A percentile compares a stretch with the other conserved stretches of the same genome.
phyloP scores from a whole-genome alignment of 1,140 invertebrate species.

The Popillia japonica region DNA sequence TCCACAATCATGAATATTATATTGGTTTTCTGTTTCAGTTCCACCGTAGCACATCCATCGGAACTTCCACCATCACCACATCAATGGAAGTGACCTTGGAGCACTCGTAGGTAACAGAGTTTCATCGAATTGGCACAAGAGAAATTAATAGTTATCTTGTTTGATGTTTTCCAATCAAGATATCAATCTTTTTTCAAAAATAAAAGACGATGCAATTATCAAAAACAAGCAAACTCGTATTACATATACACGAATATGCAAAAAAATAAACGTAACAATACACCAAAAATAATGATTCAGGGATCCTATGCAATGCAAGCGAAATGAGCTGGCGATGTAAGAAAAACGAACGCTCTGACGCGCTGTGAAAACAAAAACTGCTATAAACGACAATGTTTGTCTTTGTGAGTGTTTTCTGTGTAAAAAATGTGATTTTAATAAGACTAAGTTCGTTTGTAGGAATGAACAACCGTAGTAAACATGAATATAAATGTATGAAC shows the following conservation, averaged over 20 bases:
- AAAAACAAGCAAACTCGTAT: background rate
- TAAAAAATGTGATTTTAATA: constrained; percentile 31
- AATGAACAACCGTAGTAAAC: constrained; percentile 41
- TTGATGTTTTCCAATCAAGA: constrained; percentile 40
- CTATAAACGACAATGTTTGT: constrained; percentile 8
- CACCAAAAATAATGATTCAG: constrained; percentile 59
- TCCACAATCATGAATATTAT: background rate
- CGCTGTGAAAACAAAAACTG: constrained; percentile 46
- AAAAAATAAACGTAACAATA: constrained; percentile 45
- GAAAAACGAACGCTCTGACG: constrained; percentile 46
- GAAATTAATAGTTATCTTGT: constrained; percentile 41
- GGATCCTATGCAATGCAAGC: constrained; percentile 57
- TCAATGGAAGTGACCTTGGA: constrained; percentile 88
- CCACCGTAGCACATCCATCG: constrained; percentile 95
- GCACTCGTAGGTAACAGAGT: constrained; percentile 52
- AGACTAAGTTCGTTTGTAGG: background rate
- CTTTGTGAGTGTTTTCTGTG: constrained; percentile 31
- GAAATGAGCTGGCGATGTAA: constrained; percentile 42
- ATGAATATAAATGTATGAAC: constrained; percentile 37
- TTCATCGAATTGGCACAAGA: constrained; percentile 40
- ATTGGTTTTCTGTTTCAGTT: constrained; percentile 72
- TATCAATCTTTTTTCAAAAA: background rate
- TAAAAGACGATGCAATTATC: background rate
- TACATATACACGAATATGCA: constrained; percentile 37
- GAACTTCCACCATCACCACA: constrained; percentile 97